Conservation (phyloP, 2,888 invertebrate species). For the Lasius platythorax region DNA sequence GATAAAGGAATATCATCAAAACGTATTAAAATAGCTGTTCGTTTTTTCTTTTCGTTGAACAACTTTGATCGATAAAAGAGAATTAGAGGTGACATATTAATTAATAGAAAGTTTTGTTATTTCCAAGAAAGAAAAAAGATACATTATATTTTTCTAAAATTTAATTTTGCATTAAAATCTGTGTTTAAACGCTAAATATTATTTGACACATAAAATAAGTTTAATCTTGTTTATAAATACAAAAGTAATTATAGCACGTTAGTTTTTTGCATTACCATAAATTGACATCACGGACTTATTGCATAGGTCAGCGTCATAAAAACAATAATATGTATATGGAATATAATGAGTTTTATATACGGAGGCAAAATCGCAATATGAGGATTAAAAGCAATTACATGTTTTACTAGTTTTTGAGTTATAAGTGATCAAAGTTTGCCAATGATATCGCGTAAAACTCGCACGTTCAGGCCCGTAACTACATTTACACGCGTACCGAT, state of each 20-base stretch:
- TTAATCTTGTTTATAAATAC: not conserved
- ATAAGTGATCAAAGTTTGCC: too few species aligned
- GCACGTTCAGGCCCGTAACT: too few species aligned
- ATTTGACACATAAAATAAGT: not conserved
- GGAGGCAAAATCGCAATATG: not conserved
- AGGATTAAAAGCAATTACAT: not conserved
- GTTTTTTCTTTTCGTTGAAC: not conserved
- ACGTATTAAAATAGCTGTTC: conserved; percentile 23
- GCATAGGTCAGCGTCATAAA: not conserved
- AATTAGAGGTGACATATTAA: not conserved
- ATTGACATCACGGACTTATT: not conserved
- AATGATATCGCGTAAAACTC: too few species aligned
- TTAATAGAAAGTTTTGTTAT: not conserved
- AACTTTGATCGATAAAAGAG: not conserved
- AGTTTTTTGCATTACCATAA: not conserved
- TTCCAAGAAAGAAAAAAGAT: not conserved
- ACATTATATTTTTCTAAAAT: not conserved
- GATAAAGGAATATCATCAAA: conserved; percentile 17
- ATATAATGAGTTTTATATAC: not conserved
- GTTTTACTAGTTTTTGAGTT: too few species aligned
- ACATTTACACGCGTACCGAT: too few species aligned
- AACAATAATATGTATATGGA: not conserved
- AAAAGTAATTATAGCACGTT: not conserved
- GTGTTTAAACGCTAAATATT: not conserved
- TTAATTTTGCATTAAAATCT: not conserved